A percentile compares a stretch with the other conserved stretches of the same genome.
Evolutionary conservation across 1,140 invertebrate genomes (phyloP).

Genomic region (Popillia japonica): DNA sequence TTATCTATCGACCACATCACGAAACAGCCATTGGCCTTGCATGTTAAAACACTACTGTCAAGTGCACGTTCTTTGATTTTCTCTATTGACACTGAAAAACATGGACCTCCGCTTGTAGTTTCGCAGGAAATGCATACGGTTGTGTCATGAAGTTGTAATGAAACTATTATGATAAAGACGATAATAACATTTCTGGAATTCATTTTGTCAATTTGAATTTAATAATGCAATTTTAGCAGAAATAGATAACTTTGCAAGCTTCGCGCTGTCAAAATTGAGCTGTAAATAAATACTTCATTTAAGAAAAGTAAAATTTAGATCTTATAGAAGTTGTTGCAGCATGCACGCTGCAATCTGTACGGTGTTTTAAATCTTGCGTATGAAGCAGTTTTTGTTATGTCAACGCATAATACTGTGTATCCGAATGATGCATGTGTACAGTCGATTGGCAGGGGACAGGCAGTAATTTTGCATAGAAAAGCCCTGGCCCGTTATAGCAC

Average conservation of each 20-base stretch:
- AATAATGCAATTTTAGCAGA: too few relatives aligned
- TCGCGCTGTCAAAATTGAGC: too few relatives aligned
- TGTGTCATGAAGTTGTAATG: neutral
- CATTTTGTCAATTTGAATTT: neutral
- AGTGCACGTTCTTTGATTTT: neutral
- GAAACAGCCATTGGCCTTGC: neutral
- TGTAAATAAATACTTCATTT: too few relatives aligned
- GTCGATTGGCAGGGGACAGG: neutral
- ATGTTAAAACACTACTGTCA: neutral
- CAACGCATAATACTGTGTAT: too few relatives aligned
- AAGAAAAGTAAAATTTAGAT: too few relatives aligned
- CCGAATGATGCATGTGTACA: too few relatives aligned
- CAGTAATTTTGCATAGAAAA: slow-evolving; percentile 46
- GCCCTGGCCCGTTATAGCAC: slow-evolving; percentile 43
- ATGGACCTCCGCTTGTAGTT: neutral
- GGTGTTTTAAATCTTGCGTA: too few relatives aligned
- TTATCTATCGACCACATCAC: neutral
- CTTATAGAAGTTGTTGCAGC: too few relatives aligned
- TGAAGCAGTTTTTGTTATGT: too few relatives aligned
- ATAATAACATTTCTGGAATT: neutral
- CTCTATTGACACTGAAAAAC: neutral
- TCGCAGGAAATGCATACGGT: neutral
- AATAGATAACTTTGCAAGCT: too few relatives aligned
- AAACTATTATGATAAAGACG: neutral
- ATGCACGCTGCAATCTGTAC: too few relatives aligned